Base-by-base conservation (phyloP, 1,140 invertebrate genomes). In the Leptopilina boulardi region DNA sequence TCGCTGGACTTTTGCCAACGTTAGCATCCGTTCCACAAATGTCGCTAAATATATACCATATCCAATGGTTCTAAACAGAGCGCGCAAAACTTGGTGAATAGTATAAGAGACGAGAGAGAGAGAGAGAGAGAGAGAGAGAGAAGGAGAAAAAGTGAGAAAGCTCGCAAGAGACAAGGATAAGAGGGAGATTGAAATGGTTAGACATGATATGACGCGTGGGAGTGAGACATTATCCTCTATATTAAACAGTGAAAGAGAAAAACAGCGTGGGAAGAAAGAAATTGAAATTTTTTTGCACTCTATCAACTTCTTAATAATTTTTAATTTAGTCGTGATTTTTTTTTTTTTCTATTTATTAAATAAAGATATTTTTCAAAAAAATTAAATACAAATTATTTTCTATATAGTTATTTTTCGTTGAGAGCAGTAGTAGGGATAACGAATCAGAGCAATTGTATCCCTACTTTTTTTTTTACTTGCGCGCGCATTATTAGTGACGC, bases 11-110 rank as follows among this genome's bases (percentile, higher is more conserved):
- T 54, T 44, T 74, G 86, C 86, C 87, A 87, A 83, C 79, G 82
- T 79, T 84, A 86, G 85, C 87, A 88, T 87, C 85, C 87, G 87
- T 66, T 88, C 85, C 79, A 87, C 87, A 87, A 88, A 88, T 88
- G 86, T 85, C 83, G 83, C 86, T 87, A 87, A 88, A 88, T 87
- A 87, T 88, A 88, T 84, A 86, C 80, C 73, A 87, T 84, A 86
- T 78, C 73, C 80, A 77, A 82, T 74, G 42, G 72, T 80, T 80
- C 82, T 82, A 81, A 86, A 85, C 84, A 75, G 82, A 81, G 56
- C 74, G 56, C 74, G 77, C 76, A 51, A 80, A 80, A 80, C 72
- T 82, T 82, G 76, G 71, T 77, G 82, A 84, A 80, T 77, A 71
- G 56, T 15, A n/a, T 19, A 21, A 44, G 8, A 38, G 8, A 38